Evolutionary conservation across 2,888 invertebrate species (phyloP).

Genomic region (Hesperia comma): DNA sequence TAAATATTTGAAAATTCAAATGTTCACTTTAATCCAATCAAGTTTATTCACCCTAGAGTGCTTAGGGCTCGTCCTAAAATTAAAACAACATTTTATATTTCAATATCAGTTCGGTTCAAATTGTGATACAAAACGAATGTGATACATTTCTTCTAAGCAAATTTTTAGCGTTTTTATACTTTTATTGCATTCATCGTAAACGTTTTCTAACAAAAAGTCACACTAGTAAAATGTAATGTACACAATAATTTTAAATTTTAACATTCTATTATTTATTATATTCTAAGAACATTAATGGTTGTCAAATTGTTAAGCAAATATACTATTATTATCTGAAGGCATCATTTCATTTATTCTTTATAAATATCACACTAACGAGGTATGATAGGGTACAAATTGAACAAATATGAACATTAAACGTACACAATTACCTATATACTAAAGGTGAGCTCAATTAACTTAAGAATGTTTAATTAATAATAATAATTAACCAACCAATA

Average conservation of each 20-base stretch:
- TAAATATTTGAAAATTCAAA: too few relatives aligned
- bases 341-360: conserved; percentile 22
- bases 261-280: conserved; percentile 11
- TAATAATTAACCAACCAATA: background rate
- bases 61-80: background rate
- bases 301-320: conserved; percentile 5
- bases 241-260: conserved; percentile 4
- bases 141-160: conserved; percentile 13
- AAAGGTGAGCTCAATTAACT: conserved; percentile 12
- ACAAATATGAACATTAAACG: conserved; percentile 16
- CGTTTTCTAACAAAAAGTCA: conserved; percentile 7
- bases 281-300: conserved; percentile 15
- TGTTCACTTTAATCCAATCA: too few relatives aligned
- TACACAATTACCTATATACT: conserved; percentile 9
- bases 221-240: conserved; percentile 19
- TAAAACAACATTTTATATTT: background rate
- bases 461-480: background rate
- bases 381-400: conserved; percentile 37
- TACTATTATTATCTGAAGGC: conserved; percentile 27
- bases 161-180: conserved; percentile 1
- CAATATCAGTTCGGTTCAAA: background rate
- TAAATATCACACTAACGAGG: conserved; percentile 40
- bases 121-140: background rate
- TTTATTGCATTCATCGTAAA: background rate
- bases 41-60: background rate